A percentile compares a stretch with the other conserved stretches of the same genome.
Evolutionary conservation across 1,140 invertebrate species (phyloP).

Genomic region (Drosophila azteca): DNA sequence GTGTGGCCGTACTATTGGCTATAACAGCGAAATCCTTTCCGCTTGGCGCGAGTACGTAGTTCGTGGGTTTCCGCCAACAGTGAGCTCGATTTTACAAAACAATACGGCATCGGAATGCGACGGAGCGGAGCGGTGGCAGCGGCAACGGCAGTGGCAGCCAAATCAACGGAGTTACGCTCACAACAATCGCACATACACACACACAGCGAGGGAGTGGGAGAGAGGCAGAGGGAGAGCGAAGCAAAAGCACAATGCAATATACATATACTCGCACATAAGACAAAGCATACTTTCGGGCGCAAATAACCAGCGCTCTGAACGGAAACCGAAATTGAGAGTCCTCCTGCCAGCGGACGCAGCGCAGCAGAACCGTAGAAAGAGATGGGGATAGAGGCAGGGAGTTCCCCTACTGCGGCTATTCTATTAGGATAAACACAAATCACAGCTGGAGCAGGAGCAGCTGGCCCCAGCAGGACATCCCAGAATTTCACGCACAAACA

Average conservation of each 20-base stretch:
- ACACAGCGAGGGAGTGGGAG: background rate
- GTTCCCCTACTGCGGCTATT: constrained; percentile 51
- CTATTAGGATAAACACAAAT: constrained; percentile 71
- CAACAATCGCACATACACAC: constrained; percentile 43
- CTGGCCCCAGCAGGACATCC: constrained; percentile 14
- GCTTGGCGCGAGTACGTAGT: constrained; percentile 44
- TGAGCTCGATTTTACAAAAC: constrained; percentile 58
- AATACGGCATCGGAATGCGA: constrained; percentile 58
- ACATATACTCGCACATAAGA: constrained; percentile 38
- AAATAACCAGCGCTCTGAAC: constrained; percentile 68
- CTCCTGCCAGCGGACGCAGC: constrained; percentile 24
- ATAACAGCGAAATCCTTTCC: constrained; percentile 61
- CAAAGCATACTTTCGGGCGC: constrained; percentile 78
- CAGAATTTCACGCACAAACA: constrained; percentile 69
- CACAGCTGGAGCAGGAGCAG: constrained; percentile 26
- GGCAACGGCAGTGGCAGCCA: constrained; percentile 40
- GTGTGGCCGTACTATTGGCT: constrained; percentile 11
- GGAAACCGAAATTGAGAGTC: constrained; percentile 65
- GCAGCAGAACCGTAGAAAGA: constrained; percentile 26
- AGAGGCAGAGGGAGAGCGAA: background rate
- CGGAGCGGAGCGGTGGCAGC: constrained; percentile 15
- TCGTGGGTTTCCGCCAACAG: constrained; percentile 65
- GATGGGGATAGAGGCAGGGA: background rate
- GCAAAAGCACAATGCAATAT: constrained; percentile 15
- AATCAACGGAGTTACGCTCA: constrained; percentile 73